phyloP scores from a whole-genome alignment of 2,113 vertebrate species.

The Rattus norvegicus region GRCr8 NC_086025.1:118109001-118109500 shows the following conservation, averaged over 20 bases:
- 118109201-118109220: background rate
- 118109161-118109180: background rate
- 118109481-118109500: background rate
- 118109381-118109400: background rate
- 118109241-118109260: conserved; percentile 12
- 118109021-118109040: background rate
- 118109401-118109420: background rate
- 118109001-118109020: background rate
- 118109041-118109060: background rate
- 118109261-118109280: background rate
- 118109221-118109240: background rate
- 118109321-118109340: background rate
- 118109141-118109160: background rate
- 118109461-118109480: background rate
- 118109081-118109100: background rate
- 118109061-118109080: background rate
- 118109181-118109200: background rate
- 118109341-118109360: background rate
- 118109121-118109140: background rate
- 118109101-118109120: background rate
- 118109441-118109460: background rate
- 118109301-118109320: background rate
- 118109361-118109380: background rate
- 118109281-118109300: background rate
- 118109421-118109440: background rate